Evolutionary conservation across 2,113 vertebrate genomes (phyloP).

Genomic region (Vulpes lagopus): DNA sequence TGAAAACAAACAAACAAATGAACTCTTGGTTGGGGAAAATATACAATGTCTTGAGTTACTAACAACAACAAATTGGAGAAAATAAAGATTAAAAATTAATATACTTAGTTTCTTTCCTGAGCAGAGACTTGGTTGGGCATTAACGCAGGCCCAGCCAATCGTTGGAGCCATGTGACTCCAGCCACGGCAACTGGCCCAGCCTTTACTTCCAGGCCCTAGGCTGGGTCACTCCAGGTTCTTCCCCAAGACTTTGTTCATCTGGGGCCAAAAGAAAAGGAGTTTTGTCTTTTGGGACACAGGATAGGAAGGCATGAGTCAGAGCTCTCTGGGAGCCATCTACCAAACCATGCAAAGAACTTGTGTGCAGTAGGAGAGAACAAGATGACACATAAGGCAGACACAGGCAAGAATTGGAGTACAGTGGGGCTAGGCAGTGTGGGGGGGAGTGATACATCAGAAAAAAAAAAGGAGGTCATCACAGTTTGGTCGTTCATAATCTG

Average conservation of each 20-base stretch:
- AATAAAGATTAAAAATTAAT: not conserved
- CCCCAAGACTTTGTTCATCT: not conserved
- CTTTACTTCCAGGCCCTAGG: not conserved
- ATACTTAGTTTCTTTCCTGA: not conserved
- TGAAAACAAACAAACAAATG: not conserved
- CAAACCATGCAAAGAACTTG: not conserved
- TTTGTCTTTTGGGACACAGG: not conserved
- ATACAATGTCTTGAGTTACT: not conserved
- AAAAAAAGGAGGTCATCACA: not conserved
- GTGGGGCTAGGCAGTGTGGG: rapidly evolving
- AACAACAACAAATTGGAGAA: not conserved
- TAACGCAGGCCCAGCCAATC: not conserved
- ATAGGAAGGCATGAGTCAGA: not conserved
- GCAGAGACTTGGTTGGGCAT: not conserved
- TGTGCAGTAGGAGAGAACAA: not conserved
- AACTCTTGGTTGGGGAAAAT: not conserved
- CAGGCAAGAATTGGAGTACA: not conserved
- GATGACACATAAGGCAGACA: not conserved
- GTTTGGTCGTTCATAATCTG: not conserved
- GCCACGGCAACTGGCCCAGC: too few species aligned
- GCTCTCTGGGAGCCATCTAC: not conserved
- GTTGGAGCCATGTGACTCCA: not conserved
- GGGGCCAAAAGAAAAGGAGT: not conserved
- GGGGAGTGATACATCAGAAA: not conserved
- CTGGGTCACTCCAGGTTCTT: not conserved